Evolutionary conservation across 2,113 vertebrate species (phyloP), one percentile per base, ranked within the genome.

Genomic region (Callipepla californica): DNA sequence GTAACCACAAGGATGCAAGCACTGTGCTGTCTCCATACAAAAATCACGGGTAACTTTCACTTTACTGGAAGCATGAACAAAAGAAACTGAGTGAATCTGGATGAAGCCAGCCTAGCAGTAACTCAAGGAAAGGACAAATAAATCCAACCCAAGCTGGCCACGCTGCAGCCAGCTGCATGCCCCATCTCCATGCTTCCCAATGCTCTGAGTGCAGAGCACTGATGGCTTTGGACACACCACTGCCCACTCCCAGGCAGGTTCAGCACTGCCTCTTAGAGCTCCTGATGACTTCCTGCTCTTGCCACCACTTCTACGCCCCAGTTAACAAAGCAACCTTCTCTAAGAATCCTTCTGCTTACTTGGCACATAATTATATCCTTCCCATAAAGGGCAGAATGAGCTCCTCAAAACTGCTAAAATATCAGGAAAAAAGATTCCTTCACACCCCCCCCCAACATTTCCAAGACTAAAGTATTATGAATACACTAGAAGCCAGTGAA

Each of bases 51-150:
- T 57, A 85, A 63, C 53, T 42, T 22, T 25, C 47, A 32, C 51
- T 92, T 80, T 10, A 81, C 48, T 89, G 87, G 80, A 94, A 95
- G 57, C 58, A 75, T 50, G 75, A 65, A 48, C 17, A 85, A 61
- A 79, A 55, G 66, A 83, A 93, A 85, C 55, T 13, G 48, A 87
- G 76, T 5, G 1, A 65, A 36, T 76, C 53, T 28, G 63, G 63
- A 21, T 87, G 50, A 66, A 85, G 79, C 38, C 75, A 77, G 79
- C 40, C 75, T 74, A 94, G 82, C 74, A 82, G 53, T 77, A 85
- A 81, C 81, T 87, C 59, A 42, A 85, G 80, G 53, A 38, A 76
- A 26, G 53, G 66, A 63, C 80, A 70, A 93, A 65, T 32, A 89
- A 92, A 82, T 38, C 32, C 63, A 87, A 80, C 16, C 58, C 75